Evolutionary conservation across 2,797 vertebrate genomes (phyloP).

Genomic region (Alectoris magna): DNA sequence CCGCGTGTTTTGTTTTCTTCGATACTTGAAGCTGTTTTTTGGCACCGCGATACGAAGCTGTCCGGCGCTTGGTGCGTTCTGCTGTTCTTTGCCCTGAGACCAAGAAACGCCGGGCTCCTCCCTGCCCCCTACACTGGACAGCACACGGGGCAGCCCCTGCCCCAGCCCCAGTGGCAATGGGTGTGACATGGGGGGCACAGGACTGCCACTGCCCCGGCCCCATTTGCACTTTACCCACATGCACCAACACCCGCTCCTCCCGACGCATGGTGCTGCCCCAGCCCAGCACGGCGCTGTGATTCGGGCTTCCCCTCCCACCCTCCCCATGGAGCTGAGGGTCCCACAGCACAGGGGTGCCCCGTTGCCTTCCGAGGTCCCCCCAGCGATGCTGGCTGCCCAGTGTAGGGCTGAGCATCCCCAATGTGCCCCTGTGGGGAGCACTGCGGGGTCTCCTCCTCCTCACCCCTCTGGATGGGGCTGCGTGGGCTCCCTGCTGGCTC

Average conservation of each 20-base stretch:
- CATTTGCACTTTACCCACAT: slow-evolving; percentile 51
- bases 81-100: background rate
- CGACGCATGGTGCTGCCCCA: fast-evolving
- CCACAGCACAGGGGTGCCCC: background rate
- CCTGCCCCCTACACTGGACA: background rate
- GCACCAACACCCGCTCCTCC: background rate
- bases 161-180: background rate
- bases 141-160: background rate
- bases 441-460: background rate
- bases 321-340: background rate
- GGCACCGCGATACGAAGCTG: slow-evolving; percentile 17
- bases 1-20: slow-evolving; percentile 39
- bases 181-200: background rate
- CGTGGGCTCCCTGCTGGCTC: background rate
- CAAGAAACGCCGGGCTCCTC: fast-evolving
- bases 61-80: background rate
- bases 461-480: background rate
- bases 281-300: fast-evolving
- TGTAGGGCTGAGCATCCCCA: background rate
- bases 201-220: background rate
- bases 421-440: too few relatives aligned
- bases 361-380: background rate
- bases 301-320: background rate
- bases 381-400: background rate
- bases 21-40: slow-evolving; percentile 68